These are phyloP conservation scores for Drosophila lutescens DNA, from an alignment of 2,888 invertebrate genomes.

Conservation along the genomic window DNA sequence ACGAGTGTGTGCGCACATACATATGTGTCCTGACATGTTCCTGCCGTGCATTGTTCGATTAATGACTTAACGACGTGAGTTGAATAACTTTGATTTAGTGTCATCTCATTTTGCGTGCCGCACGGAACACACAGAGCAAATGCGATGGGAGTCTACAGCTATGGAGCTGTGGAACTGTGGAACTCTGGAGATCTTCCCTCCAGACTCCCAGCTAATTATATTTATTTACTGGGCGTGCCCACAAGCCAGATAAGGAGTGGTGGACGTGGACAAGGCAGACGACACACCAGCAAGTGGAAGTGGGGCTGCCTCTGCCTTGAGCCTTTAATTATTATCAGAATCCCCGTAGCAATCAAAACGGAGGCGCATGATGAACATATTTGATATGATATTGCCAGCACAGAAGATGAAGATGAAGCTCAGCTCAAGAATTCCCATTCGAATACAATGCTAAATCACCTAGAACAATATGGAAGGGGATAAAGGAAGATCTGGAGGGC, in stretches of 20 bases:
- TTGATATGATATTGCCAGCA: constrained; percentile 38
- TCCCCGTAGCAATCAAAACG: constrained; percentile 49
- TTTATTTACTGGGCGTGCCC: constrained; percentile 67
- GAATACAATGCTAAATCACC: background rate
- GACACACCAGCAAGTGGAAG: background rate
- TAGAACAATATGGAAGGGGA: background rate
- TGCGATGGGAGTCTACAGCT: background rate
- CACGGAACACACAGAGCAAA: constrained; percentile 16
- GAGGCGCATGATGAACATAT: constrained; percentile 48
- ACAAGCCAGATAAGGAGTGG: constrained; percentile 6
- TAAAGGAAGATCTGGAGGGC: background rate
- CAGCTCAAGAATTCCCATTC: background rate
- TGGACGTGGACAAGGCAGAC: background rate
- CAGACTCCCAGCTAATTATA: constrained; percentile 64
- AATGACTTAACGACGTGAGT: constrained; percentile 79
- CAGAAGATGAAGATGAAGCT: constrained; percentile 10
- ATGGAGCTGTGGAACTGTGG: background rate
- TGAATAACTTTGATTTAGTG: constrained; percentile 79
- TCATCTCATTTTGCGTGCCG: constrained; percentile 67
- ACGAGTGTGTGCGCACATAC: constrained; percentile 26
- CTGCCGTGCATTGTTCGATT: constrained; percentile 75
- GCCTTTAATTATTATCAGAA: constrained; percentile 68
- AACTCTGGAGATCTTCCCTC: background rate
- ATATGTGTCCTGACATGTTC: constrained; percentile 47
- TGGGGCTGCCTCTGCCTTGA: constrained; percentile 32